Conservation (phyloP, 1,140 invertebrate genomes). For the Aporrectodea caliginosa region DNA sequence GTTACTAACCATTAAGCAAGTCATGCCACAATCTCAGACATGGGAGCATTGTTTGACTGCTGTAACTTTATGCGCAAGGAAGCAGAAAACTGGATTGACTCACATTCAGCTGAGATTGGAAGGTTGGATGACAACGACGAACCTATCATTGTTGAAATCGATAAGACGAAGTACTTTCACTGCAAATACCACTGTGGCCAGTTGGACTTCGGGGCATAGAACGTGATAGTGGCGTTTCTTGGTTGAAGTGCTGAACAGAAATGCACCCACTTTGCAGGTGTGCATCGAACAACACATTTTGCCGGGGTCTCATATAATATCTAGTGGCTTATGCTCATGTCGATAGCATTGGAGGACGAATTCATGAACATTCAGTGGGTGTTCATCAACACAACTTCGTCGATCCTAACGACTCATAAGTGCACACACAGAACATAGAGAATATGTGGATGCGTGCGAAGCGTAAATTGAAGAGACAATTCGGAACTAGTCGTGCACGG, state of each 20-base stretch:
- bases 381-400: constrained; percentile 15
- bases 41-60: no score
- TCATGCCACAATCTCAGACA: no score
- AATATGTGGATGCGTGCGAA: constrained; percentile 11
- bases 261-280: neutral
- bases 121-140: no score
- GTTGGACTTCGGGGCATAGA: no score
- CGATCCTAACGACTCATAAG: neutral
- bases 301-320: constrained; percentile 14
- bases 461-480: neutral
- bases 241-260: neutral
- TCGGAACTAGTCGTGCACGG: neutral
- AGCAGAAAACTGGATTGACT: no score
- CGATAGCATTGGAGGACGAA: neutral
- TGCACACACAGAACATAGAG: constrained; percentile 5
- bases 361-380: constrained; percentile 17
- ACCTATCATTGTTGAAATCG: no score
- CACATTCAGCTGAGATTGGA: no score
- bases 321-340: constrained; percentile 8
- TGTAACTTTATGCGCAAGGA: no score
- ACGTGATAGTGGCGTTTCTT: neutral
- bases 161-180: no score
- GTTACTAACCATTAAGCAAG: no score
- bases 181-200: no score
- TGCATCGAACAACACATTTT: constrained; percentile 10